Percentiles rank a stretch among this genome's conserved stretches.
phyloP scores from a whole-genome alignment of 2,113 vertebrate genomes.

The Columba janthina region DNA sequence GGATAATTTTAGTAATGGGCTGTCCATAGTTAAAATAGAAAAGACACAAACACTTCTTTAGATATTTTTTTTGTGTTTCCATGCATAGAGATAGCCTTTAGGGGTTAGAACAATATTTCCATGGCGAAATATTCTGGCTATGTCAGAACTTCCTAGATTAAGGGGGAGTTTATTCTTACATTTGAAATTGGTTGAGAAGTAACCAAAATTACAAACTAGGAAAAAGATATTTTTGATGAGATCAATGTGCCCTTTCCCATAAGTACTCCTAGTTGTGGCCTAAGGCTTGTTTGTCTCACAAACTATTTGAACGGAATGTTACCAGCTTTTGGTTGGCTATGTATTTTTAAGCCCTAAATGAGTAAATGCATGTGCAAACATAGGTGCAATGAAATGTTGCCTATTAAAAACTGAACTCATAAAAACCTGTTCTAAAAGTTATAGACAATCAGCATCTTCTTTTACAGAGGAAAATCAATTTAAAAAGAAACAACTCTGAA shows the following conservation, averaged over 20 bases:
- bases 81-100: neutral
- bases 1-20: neutral
- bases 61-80: neutral
- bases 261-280: neutral
- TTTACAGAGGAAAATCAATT: conserved; percentile 54
- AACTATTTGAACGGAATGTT: neutral
- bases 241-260: neutral
- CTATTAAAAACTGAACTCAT: conserved; percentile 37
- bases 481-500: conserved; percentile 31
- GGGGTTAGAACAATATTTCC: neutral
- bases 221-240: neutral
- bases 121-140: neutral
- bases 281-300: neutral
- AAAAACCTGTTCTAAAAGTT: conserved; percentile 45
- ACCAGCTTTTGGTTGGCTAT: neutral
- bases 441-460: conserved; percentile 43
- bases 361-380: neutral
- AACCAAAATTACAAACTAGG: neutral
- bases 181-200: neutral
- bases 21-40: neutral
- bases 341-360: neutral
- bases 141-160: neutral
- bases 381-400: conserved; percentile 30
- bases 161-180: neutral
- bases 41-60: neutral